Evolutionary conservation across 2,888 invertebrate species (phyloP).

Genomic region (Marasmarcha lunaedactyla): DNA sequence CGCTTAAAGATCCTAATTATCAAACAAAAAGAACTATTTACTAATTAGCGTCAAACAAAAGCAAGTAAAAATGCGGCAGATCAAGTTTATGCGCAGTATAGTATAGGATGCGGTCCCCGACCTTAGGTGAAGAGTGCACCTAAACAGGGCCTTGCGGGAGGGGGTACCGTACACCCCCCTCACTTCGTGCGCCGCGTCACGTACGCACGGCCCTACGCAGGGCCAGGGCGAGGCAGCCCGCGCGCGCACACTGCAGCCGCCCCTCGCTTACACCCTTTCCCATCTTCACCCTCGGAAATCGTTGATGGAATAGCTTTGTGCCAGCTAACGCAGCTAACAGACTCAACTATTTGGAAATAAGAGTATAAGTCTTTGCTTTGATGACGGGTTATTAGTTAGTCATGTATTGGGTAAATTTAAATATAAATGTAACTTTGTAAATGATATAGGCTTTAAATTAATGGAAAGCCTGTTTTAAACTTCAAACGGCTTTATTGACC

Average conservation of each 20-base stretch:
- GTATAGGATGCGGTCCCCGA: constrained; percentile 38
- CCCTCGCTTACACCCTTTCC: constrained; percentile 8
- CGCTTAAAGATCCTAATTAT: no score
- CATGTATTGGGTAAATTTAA: no score
- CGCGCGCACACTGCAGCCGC: constrained; percentile 53
- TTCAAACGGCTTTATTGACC: no score
- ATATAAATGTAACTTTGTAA: no score
- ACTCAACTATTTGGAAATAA: constrained; percentile 19
- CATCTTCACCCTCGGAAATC: constrained; percentile 24
- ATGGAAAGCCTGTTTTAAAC: no score
- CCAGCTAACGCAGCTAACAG: constrained; percentile 28
- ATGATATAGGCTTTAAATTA: no score
- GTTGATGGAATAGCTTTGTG: constrained; percentile 21
- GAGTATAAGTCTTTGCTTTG: no score
- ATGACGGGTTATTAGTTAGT: no score
- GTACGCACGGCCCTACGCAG: constrained; percentile 37
- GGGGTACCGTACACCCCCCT: constrained; percentile 26
- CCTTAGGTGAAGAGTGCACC: constrained; percentile 40
- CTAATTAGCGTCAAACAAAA: no score
- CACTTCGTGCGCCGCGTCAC: constrained; percentile 39
- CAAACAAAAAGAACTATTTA: no score
- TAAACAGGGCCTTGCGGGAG: constrained; percentile 37
- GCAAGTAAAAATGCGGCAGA: constrained; percentile 29
- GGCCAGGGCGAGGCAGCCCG: constrained; percentile 28
- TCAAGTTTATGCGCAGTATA: constrained; percentile 22